Percentiles rank a stretch among this genome's conserved stretches.
Conservation (phyloP, 2,797 vertebrate genomes). For the Micropoecilia bifurca region DNA sequence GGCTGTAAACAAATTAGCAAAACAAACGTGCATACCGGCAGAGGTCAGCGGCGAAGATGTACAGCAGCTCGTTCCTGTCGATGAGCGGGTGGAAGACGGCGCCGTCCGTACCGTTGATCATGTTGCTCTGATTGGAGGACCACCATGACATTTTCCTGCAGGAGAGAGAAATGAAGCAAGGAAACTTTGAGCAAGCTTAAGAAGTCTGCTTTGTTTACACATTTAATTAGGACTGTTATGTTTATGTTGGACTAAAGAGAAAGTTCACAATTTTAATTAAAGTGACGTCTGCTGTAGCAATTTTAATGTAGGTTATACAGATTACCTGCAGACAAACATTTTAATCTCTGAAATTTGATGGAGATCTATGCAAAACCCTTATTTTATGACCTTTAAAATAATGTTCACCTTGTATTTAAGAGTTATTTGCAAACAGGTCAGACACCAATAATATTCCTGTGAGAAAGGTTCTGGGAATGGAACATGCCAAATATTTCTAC, state of each 20-base stretch:
- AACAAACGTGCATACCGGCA: conserved; percentile 76
- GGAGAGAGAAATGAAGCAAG: background rate
- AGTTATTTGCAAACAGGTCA: background rate
- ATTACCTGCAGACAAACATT: background rate
- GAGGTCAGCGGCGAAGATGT: conserved; percentile 87
- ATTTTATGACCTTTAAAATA: background rate
- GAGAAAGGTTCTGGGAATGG: background rate
- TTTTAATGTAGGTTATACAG: background rate
- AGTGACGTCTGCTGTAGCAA: background rate
- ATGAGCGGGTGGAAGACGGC: conserved; percentile 86
- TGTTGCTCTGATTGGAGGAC: conserved; percentile 87
- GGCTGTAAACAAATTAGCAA: conserved; percentile 44
- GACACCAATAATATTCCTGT: background rate
- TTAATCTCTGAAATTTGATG: background rate
- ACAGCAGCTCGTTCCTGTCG: conserved; percentile 83
- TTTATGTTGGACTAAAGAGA: background rate
- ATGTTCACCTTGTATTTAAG: background rate
- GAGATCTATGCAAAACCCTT: background rate
- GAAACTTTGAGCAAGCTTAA: background rate
- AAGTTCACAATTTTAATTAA: background rate
- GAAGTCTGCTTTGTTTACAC: background rate
- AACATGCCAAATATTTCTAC: background rate
- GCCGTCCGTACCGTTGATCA: conserved; percentile 87
- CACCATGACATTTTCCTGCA: conserved; percentile 84
- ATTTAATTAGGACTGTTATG: background rate